Base-by-base conservation (phyloP, 2,888 invertebrate species). In the Pachycephus smyrnensis region DNA sequence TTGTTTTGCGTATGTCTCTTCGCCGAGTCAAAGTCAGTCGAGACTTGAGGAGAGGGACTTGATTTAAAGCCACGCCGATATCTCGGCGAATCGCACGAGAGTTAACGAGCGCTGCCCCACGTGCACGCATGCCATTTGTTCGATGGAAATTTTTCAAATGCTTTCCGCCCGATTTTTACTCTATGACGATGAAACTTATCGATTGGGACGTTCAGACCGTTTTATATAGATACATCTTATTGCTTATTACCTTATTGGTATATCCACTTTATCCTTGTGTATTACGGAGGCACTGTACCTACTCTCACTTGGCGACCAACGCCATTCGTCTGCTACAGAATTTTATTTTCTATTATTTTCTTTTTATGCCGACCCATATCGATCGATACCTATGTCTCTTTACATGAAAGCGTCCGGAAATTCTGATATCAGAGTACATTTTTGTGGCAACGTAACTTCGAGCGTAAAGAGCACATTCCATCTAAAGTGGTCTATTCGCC, bases 1-100 rank as follows among this genome's bases (percentile, higher is more conserved):
- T 89, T 89, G 88, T 89, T 89, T 88, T 87, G 85, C 86, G 87
- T 87, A 84, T 86, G 84, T 84, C 81, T 76, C 23, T 73, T 81
- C 81, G 83, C 82, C 82, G 84, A 86, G 82, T 74, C 74, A 74
- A 85, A 86, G 84, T 84, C 86, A 84, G 81, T 81, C 78, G 69
- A 68, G 76, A 35, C 33, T 73, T 82, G 84, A 82, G 77, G 79
- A 81, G 81, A 84, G 84, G 85, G 86, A 87, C 88, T 89, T 89
- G 89, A 89, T 89, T 89, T 89, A 89, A 88, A 84, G 89, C 87
- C 88, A 81, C 79, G 79, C 85, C 87, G 88, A 88, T 89, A 89
- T 89, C 89, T 89, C 84, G 86, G 84, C 77, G 87, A 88, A 89
- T 89, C 89, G 87, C 88, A 84, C 86, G 86, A 86, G 83, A 84